phyloP scores from a whole-genome alignment of 2,797 vertebrate genomes.

The Pampus argenteus region DNA sequence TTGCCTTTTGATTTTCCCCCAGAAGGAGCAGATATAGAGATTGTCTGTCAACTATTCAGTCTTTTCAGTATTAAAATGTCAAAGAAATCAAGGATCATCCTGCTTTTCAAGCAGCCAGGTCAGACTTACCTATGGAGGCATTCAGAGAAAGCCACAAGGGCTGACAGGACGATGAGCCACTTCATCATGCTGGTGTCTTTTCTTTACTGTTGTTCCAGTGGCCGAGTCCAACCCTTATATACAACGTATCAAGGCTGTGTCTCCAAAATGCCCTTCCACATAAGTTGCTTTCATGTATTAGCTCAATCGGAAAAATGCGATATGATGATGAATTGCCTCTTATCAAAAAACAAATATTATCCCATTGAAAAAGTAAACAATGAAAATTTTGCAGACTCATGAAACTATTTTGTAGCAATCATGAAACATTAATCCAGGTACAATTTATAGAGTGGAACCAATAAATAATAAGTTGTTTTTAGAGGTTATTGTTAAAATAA shows the following conservation, averaged over 20 bases:
- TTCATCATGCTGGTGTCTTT: slow-evolving; percentile 55
- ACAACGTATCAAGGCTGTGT: slow-evolving; percentile 46
- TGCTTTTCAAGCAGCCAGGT: slow-evolving; percentile 5
- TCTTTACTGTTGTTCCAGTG: slow-evolving; percentile 10
- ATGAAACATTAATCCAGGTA: background rate
- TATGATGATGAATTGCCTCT: slow-evolving; percentile 9
- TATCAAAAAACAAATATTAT: slow-evolving; percentile 53
- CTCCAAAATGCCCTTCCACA: slow-evolving; percentile 45
- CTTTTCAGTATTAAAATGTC: slow-evolving; percentile 33
- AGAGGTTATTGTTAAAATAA: background rate
- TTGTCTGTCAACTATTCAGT: slow-evolving; percentile 5
- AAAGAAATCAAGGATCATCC: background rate
- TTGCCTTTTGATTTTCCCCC: slow-evolving; percentile 12
- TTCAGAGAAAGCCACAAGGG: slow-evolving; percentile 64
- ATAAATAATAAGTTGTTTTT: background rate
- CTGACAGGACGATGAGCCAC: slow-evolving; percentile 58
- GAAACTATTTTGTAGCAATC: background rate
- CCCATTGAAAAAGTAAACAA: background rate
- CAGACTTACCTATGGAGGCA: slow-evolving; percentile 64
- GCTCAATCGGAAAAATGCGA: slow-evolving; percentile 48
- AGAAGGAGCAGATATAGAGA: background rate
- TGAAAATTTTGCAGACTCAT: background rate
- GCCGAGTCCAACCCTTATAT: slow-evolving; percentile 55
- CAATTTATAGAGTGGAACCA: background rate
- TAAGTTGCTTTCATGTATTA: slow-evolving; percentile 31